Evolutionary conservation across 1,140 invertebrate genomes (phyloP).

Genomic region (Drosophila pruinosa): DNA sequence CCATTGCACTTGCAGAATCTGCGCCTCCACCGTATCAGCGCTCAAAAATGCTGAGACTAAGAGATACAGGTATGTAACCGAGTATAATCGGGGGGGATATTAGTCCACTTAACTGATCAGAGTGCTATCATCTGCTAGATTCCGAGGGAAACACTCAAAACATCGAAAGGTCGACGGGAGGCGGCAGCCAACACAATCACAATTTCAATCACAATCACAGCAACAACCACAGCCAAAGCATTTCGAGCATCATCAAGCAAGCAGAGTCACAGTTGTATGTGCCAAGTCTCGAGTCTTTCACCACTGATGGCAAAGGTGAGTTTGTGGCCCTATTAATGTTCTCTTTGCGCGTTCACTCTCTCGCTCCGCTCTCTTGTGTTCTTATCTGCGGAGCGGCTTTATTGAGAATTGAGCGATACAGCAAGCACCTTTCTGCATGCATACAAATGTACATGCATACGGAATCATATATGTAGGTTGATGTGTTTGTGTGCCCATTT

Average conservation of each 20-base stretch:
- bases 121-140: conserved; percentile 43
- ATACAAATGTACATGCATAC: not conserved
- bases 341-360: not conserved
- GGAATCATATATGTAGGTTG: not conserved
- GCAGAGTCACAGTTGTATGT: conserved; percentile 76
- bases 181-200: conserved; percentile 14
- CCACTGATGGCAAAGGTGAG: conserved; percentile 90
- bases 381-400: conserved; percentile 29
- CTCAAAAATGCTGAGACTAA: conserved; percentile 87
- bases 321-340: conserved; percentile 32
- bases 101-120: not conserved
- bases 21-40: conserved; percentile 89
- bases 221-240: conserved; percentile 36
- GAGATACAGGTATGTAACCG: conserved; percentile 87
- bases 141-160: conserved; percentile 69
- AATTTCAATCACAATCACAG: conserved; percentile 14
- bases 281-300: conserved; percentile 85
- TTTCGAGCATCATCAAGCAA: conserved; percentile 62
- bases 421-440: conserved; percentile 20
- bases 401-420: conserved; percentile 21
- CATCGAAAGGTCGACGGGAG: conserved; percentile 51
- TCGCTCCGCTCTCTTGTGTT: not conserved
- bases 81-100: not conserved
- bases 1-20: conserved; percentile 86
- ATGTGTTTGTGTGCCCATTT: conserved; percentile 18